These are phyloP conservation scores for Chromoteleia sp. DNA, from an alignment of 2,888 invertebrate species.

Conservation along the genomic window DNA sequence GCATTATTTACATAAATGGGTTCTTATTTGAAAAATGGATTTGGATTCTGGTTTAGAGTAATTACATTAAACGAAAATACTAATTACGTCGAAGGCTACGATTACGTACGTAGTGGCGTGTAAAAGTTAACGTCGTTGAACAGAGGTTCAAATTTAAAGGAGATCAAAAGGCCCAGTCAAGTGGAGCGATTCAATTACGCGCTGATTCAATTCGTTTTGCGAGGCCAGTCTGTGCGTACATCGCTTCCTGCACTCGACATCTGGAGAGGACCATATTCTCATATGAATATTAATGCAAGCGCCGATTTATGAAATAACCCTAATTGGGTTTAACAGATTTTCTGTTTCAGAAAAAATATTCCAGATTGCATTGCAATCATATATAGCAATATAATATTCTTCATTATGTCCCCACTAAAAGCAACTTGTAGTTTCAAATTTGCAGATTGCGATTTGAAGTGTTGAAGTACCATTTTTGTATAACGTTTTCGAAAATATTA, in stretches of 20 bases:
- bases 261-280: slow-evolving; percentile 68
- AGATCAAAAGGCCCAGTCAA: slow-evolving; percentile 82
- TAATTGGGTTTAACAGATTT: slow-evolving; percentile 57
- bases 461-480: no score
- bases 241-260: slow-evolving; percentile 71
- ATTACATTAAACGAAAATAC: slow-evolving; percentile 41
- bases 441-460: no score
- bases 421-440: no score
- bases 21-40: no score
- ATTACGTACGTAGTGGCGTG: slow-evolving; percentile 55
- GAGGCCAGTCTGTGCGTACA: slow-evolving; percentile 71
- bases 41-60: slow-evolving; percentile 21
- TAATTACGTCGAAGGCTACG: slow-evolving; percentile 61
- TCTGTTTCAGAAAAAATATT: slow-evolving; percentile 49
- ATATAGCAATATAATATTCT: neutral
- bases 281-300: slow-evolving; percentile 70
- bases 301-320: slow-evolving; percentile 69
- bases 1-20: no score
- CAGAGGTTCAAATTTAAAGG: slow-evolving; percentile 79
- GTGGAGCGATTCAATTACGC: slow-evolving; percentile 83
- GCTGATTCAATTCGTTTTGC: slow-evolving; percentile 79
- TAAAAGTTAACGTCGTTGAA: slow-evolving; percentile 71
- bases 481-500: no score
- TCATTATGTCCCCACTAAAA: no score
- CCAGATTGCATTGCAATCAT: neutral